Evolutionary conservation across 2,113 vertebrate genomes (phyloP), one percentile per base, ranked within the genome.

Genomic region (Epinephelus lanceolatus): DNA sequence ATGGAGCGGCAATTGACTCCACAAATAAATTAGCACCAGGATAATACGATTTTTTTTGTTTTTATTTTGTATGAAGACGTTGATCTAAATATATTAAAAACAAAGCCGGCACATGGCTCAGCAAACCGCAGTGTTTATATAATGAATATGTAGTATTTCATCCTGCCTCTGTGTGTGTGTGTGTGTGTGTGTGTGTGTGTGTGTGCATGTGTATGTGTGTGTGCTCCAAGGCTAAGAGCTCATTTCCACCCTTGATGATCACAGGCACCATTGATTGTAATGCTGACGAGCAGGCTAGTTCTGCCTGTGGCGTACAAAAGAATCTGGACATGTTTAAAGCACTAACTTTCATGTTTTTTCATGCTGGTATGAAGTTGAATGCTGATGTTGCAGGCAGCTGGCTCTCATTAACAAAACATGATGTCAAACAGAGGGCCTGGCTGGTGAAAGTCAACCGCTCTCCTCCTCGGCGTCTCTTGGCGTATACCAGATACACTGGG

Each of bases 321-420:
- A 84, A 92, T 94, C 92, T 95, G 94, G 93, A 93, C 93, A 76
- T 92, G 87, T 94, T 95, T 95, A 95, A 90, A 86, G 87, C 79
- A 75, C 83, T 66, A 93, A 93, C 92, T 92, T 95, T 94, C 90
- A 90, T 92, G 88, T 92, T 82, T 83, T 85, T 88, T 84, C 82
- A 88, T 85, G 81, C 89, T 79, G 85, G 86, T 91, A 90, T 87
- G 90, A 91, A 84, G 92, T 67, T 88, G 91, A 91, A 90, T 86
- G 84, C 88, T 89, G 91, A 93, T 92, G 90, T 62, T 81, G 80
- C 21, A 27, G 71, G 77, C 95, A 94, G 91, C 91, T 95, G 94
- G 88, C 76, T 93, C 91, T 91, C 80, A 89, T 96, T 95, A 92
- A 73, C 70, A 84, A 80, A 90, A 92, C 88, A 93, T 79, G 88